Evolutionary conservation across 2,888 invertebrate species (phyloP), one percentile per base, ranked within the genome.

Genomic region (Drosophila nr. perissopoda): DNA sequence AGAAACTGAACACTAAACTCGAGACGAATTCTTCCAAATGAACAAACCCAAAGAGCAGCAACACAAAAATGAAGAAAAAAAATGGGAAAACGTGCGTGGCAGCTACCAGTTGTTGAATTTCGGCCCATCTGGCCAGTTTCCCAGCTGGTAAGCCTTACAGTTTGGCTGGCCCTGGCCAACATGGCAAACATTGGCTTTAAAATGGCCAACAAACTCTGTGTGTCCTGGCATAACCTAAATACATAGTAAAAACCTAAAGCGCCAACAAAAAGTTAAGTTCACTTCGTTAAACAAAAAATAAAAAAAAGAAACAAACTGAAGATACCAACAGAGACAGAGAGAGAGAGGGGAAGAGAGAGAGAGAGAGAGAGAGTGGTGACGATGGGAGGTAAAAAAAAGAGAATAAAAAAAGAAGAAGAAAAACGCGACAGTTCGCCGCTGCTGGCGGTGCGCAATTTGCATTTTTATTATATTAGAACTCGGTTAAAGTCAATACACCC

Each of bases 401-500:
- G n/a, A 40, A 13, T 31, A 48, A 42, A 31, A 33, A 16, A 48
- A 4, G n/a, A 16, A n/a, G 29, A 56, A 25, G 42, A 31, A 59
- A 61, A 64, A 52, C 56, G 71, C 71, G 74, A 75, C 85, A 79
- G 65, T 74, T 79, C 73, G 69, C 54, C 70, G 70, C 70, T 85
- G 72, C 70, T 76, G 82, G 79, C 72, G 51, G 60, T 67, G 68
- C 70, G 76, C 77, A 91, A 91, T 91, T 91, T 91, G 85, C 90
- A 91, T 91, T 91, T 91, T 90, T 89, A 91, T 91, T 90, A 84
- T 85, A 84, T 88, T 81, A 83, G 80, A 89, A 82, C 65, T 89
- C 78, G 89, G 79, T 80, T 84, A 83, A 86, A 86, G 86, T 86
- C 87, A 89, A 86, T 89, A 82, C 76, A 81, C 77, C 70, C 69